Percentiles rank a stretch among this genome's conserved stretches.
Conservation (phyloP, 2,797 vertebrate species). For the Spea hammondii region DNA sequence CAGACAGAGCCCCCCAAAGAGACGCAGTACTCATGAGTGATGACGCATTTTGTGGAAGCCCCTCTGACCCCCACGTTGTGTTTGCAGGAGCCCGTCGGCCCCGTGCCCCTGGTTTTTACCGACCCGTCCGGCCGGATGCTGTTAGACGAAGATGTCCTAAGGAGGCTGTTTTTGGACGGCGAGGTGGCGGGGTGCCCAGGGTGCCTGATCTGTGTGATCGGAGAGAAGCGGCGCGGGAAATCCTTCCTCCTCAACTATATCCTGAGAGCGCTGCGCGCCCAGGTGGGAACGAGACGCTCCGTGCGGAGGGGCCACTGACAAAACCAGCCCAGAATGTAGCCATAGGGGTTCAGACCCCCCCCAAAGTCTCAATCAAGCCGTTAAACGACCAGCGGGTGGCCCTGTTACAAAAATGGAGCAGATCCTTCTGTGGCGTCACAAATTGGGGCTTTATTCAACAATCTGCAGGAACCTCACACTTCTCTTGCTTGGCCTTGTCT, state of each 20-base stretch:
- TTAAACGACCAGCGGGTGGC: no score
- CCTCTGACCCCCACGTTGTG: neutral
- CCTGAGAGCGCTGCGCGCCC: conserved; percentile 23
- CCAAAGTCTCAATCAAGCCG: no score
- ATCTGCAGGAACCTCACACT: no score
- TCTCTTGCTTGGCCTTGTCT: no score
- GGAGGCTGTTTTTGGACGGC: conserved; percentile 14
- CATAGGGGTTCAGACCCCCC: no score
- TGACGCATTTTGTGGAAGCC: neutral
- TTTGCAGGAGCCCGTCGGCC: neutral
- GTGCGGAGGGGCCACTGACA: neutral
- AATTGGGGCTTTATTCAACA: no score
- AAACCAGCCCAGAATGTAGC: neutral
- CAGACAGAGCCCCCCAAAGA: neutral
- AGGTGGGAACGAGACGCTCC: conserved; percentile 18
- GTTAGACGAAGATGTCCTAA: conserved; percentile 17
- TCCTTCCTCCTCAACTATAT: conserved; percentile 49
- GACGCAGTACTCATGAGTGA: neutral
- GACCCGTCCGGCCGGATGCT: neutral
- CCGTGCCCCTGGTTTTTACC: conserved; percentile 26
- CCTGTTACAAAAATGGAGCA: no score
- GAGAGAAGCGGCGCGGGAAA: conserved; percentile 42
- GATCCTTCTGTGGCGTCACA: no score
- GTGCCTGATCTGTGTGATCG: conserved; percentile 37
- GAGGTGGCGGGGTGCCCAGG: conserved; percentile 18